Conservation (phyloP, 2,797 vertebrate species). For the Chloroceryle inda region DNA sequence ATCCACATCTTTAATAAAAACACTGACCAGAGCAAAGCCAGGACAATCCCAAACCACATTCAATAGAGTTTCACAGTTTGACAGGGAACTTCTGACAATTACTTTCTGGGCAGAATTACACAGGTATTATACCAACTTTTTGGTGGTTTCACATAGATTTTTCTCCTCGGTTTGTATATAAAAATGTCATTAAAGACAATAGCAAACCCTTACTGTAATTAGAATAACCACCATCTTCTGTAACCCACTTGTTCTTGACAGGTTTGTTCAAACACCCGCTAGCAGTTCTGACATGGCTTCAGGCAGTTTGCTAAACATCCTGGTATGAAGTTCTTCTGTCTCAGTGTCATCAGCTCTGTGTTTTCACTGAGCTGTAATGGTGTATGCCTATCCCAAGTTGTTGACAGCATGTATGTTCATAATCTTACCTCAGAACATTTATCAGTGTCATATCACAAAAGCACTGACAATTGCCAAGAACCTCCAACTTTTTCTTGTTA, state of each 20-base stretch:
- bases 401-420: background rate
- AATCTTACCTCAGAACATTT: background rate
- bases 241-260: background rate
- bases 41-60: background rate
- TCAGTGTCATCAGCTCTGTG: rapidly evolving
- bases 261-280: background rate
- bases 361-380: background rate
- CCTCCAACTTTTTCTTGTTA: background rate
- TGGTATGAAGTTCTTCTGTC: background rate
- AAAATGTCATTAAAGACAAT: background rate
- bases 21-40: background rate
- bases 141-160: background rate
- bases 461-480: background rate
- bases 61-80: background rate
- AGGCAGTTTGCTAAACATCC: background rate
- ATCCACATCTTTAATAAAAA: background rate
- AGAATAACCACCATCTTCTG: background rate
- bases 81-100: background rate
- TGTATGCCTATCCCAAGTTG: background rate
- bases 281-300: background rate
- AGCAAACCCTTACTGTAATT: background rate
- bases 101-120: background rate
- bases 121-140: background rate
- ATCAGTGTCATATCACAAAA: background rate
- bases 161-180: background rate